Evolutionary conservation across 2,797 vertebrate genomes (phyloP).

Genomic region (Darevskia mixta): DNA sequence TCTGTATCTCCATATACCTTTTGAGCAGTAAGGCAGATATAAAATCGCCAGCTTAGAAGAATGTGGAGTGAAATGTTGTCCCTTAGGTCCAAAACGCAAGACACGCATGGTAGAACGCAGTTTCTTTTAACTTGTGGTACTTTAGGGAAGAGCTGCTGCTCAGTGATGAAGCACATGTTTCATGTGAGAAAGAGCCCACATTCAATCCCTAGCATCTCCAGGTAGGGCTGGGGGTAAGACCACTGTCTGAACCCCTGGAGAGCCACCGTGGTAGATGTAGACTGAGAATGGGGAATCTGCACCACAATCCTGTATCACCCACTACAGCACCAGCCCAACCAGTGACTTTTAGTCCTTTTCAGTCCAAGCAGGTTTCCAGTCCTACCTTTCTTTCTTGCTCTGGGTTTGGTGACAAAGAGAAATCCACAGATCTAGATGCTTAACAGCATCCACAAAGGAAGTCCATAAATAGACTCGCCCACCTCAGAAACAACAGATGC

Average conservation of each 20-base stretch:
- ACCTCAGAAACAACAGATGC: not conserved
- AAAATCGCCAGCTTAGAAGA: not conserved
- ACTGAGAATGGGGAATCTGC: too few relatives aligned
- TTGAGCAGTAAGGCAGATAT: not conserved
- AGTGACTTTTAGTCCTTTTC: not conserved
- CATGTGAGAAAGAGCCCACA: not conserved
- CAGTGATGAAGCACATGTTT: not conserved
- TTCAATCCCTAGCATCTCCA: not conserved
- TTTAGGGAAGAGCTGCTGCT: not conserved
- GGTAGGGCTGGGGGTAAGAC: too few relatives aligned
- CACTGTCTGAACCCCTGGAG: too few relatives aligned
- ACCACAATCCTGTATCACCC: too few relatives aligned
- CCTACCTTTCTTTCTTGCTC: not conserved
- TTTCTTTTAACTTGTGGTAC: not conserved
- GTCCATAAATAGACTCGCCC: not conserved
- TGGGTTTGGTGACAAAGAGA: not conserved
- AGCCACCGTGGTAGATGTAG: too few relatives aligned
- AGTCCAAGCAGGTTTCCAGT: not conserved
- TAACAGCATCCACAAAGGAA: not conserved
- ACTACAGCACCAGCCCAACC: not conserved
- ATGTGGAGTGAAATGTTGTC: not conserved
- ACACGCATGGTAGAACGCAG: not conserved
- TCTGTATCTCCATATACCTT: not conserved
- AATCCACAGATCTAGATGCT: not conserved
- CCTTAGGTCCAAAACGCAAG: not conserved